Evolutionary conservation across 1,140 invertebrate genomes (phyloP), one percentile per base, ranked within the genome.

Genomic region (Mesaphorura yosii): DNA sequence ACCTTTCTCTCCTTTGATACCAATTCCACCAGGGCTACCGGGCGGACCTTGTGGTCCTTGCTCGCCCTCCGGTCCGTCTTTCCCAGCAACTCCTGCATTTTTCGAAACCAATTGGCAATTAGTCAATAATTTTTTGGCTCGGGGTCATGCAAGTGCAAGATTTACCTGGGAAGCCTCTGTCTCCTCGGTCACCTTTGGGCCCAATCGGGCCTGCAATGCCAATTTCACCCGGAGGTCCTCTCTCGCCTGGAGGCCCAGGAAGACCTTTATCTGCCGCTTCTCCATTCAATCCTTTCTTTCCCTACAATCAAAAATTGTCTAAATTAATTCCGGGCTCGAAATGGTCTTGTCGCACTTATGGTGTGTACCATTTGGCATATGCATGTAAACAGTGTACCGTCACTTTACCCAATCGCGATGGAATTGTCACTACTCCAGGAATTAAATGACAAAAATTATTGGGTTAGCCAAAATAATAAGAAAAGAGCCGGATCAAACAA

Each of bases 1-100:
- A 46, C 88, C 87, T 66, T 89, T 88, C 61, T 86, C 85, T 37
- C 88, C 88, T 68, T 88, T 88, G 1, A 84, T 84, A 39, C 87
- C 88, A 58, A 79, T 74, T 57, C 78, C 76, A 44, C 88, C 88
- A 19, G 57, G 57, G 22, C 48, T 54, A 14, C 60, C 60, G 17
- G 60, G 57, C 2, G n/a, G 20, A 48, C 46, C 46, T 48, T 29
- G 46, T 29, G 79, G 79, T 59, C 79, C 79, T 69, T 78, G 76
- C 29, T 77, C 77, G 39, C 81, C 81, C 22, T 74, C 61, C 46
- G 77, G 75, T 2, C 80, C 79, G 57, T 78, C 76, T 45, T 74
- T 69, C 29, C 79, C 80, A 44, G 75, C 68, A n/a, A 70, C 52
- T 27, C 81, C 31, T 37, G 22, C 31, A 48, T 19, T n/a, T n/a